Evolutionary conservation across 2,888 invertebrate species (phyloP).

Genomic region (Tipula vernalis): DNA sequence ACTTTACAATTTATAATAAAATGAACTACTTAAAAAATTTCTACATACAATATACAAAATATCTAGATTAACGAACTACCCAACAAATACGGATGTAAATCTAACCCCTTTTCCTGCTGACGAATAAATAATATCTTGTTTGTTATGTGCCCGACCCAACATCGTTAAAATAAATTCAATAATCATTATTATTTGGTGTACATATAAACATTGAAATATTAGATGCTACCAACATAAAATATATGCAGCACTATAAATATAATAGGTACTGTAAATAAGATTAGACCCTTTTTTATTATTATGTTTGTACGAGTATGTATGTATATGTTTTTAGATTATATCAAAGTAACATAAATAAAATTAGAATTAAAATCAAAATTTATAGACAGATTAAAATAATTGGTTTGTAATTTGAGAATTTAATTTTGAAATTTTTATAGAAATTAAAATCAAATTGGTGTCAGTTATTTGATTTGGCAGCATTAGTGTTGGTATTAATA

Average conservation of each 20-base stretch:
- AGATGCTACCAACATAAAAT: neutral
- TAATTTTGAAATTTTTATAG: neutral
- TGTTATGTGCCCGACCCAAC: neutral
- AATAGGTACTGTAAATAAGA: neutral
- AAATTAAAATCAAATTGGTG: neutral
- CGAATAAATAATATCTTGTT: neutral
- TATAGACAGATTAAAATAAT: conserved; percentile 6
- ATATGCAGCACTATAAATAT: neutral
- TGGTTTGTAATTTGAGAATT: conserved; percentile 9
- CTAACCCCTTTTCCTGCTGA: neutral
- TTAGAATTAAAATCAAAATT: neutral
- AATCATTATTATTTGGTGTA: neutral
- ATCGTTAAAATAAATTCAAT: neutral
- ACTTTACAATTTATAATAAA: neutral
- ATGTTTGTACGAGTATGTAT: neutral
- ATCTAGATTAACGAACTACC: neutral
- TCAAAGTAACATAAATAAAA: neutral
- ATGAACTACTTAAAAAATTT: neutral
- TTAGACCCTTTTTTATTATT: neutral
- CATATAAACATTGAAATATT: neutral
- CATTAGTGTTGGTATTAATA: neutral
- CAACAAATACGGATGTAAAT: neutral
- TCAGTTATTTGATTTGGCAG: neutral
- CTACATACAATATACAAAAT: neutral
- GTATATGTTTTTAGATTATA: neutral